A percentile compares a stretch with the other conserved stretches of the same genome.
Conservation (phyloP, 2,113 vertebrate genomes). For the Arvicanthis niloticus region DNA sequence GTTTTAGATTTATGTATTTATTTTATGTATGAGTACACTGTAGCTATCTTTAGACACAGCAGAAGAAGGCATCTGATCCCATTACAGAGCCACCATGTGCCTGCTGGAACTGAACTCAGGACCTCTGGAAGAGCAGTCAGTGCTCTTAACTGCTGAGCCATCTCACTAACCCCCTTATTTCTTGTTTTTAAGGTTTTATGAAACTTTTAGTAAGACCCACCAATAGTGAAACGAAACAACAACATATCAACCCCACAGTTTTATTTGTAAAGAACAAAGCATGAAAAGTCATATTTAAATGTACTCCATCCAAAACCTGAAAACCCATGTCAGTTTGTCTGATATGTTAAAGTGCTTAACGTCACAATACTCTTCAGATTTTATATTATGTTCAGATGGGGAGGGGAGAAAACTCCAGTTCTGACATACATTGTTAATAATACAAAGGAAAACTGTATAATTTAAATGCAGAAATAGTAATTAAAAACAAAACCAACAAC, state of each 20-base stretch:
- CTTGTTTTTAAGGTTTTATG: slow-evolving; percentile 5
- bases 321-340: slow-evolving; percentile 85
- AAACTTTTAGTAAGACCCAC: slow-evolving; percentile 23
- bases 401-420: slow-evolving; percentile 84
- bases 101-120: too few relatives aligned
- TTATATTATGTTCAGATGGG: slow-evolving; percentile 78
- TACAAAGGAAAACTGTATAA: slow-evolving; percentile 83
- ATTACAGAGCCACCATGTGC: too few relatives aligned
- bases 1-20: not conserved
- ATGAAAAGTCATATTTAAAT: slow-evolving; percentile 90
- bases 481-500: slow-evolving; percentile 62
- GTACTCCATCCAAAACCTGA: slow-evolving; percentile 90
- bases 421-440: slow-evolving; percentile 81
- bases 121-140: too few relatives aligned
- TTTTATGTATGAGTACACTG: not conserved
- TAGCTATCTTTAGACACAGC: too few relatives aligned
- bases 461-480: slow-evolving; percentile 82
- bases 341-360: slow-evolving; percentile 90
- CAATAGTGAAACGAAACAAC: slow-evolving; percentile 71
- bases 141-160: too few relatives aligned
- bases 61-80: too few relatives aligned
- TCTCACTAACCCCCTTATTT: not conserved
- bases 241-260: slow-evolving; percentile 85
- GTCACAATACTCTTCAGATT: slow-evolving; percentile 85
- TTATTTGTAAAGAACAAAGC: slow-evolving; percentile 91